Evolutionary conservation across 2,888 invertebrate genomes (phyloP).

Genomic region (Apodemia mormo): DNA sequence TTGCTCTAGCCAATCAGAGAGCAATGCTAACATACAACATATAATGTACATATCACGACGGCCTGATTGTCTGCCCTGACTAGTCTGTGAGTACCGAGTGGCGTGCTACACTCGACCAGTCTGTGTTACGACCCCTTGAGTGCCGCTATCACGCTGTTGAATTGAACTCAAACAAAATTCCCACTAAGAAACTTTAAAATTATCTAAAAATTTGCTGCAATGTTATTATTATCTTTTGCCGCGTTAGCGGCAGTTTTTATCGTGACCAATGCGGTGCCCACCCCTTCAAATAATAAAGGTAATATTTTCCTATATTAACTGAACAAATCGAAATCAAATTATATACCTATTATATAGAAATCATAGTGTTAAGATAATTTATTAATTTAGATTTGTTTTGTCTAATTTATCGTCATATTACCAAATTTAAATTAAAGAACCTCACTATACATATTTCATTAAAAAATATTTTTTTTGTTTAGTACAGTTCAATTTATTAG

Average conservation of each 20-base stretch:
- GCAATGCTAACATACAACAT: neutral
- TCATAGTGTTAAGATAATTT: no score
- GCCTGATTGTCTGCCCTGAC: no score
- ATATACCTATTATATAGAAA: neutral
- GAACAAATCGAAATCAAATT: neutral
- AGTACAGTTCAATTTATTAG: neutral
- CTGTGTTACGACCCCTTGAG: slow-evolving; percentile 45
- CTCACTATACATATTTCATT: no score
- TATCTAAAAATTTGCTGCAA: slow-evolving; percentile 36
- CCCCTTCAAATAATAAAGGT: slow-evolving; percentile 72
- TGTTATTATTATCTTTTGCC: slow-evolving; percentile 69
- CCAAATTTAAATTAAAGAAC: no score
- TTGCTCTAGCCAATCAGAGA: neutral
- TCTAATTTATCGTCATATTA: no score
- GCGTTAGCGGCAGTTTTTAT: slow-evolving; percentile 71
- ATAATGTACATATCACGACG: neutral
- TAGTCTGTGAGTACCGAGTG: neutral
- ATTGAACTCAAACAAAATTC: neutral
- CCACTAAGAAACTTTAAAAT: slow-evolving; percentile 7
- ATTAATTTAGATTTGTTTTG: neutral
- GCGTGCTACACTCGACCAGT: slow-evolving; percentile 59
- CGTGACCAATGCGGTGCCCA: slow-evolving; percentile 60
- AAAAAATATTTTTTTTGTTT: neutral
- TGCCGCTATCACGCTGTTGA: slow-evolving; percentile 54
- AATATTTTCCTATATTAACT: slow-evolving; percentile 36